Percentiles rank a stretch among this genome's conserved stretches.
Conservation (phyloP, 2,888 invertebrate genomes). For the Orthosia gothica region DNA sequence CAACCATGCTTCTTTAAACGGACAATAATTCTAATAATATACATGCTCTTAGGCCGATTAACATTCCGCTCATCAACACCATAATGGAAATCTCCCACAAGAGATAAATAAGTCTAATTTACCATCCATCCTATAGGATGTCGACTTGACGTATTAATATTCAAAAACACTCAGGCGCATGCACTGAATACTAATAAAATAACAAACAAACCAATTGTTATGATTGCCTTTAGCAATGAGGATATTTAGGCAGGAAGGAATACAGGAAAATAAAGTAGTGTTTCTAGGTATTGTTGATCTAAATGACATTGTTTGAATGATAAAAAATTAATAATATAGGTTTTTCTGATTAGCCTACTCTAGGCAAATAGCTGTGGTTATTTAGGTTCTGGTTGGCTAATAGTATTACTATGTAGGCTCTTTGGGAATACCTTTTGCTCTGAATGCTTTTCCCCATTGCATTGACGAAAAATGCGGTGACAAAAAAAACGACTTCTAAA, state of each 20-base stretch:
- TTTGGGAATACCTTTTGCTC: too few species aligned
- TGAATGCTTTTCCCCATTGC: too few species aligned
- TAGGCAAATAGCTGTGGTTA: conserved; percentile 8
- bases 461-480: too few species aligned
- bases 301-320: conserved; percentile 1
- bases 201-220: conserved; percentile 25
- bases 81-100: conserved; percentile 30
- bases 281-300: conserved; percentile 22
- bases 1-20: background rate
- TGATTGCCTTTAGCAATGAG: conserved; percentile 37
- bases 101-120: conserved; percentile 32
- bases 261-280: conserved; percentile 38
- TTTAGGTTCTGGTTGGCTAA: background rate
- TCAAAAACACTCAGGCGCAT: conserved; percentile 27
- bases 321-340: background rate
- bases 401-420: background rate
- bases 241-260: conserved; percentile 37
- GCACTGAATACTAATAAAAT: conserved; percentile 34
- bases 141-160: conserved; percentile 32
- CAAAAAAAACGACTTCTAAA: too few species aligned
- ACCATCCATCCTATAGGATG: conserved; percentile 19
- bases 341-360: conserved; percentile 11
- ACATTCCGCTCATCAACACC: conserved; percentile 34
- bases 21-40: background rate
- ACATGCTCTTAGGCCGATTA: conserved; percentile 14